Percentiles rank a stretch among this genome's conserved stretches.
These are phyloP conservation scores for Tolmerus cingulatus DNA, from an alignment of 2,888 invertebrate species.

Conservation along the genomic window DNA sequence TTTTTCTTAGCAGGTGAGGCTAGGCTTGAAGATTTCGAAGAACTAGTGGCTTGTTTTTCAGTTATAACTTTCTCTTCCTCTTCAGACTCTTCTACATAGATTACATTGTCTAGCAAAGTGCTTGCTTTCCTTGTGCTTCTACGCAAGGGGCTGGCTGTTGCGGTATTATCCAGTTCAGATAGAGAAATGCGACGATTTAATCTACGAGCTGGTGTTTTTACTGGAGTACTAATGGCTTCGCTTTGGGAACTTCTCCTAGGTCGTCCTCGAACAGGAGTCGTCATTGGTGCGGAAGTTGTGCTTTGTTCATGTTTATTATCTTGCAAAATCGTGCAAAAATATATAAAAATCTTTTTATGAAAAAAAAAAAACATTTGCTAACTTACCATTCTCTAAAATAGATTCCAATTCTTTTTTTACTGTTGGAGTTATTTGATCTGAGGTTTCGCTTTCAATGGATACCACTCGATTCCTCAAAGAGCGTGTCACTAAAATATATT, in stretches of 20 bases:
- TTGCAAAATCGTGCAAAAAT: not conserved
- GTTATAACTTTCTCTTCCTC: not conserved
- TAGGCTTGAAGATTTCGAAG: not conserved
- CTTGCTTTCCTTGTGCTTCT: conserved; percentile 8
- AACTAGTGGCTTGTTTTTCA: not conserved
- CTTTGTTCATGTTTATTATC: not conserved
- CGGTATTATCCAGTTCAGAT: not conserved
- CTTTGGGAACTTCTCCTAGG: not conserved
- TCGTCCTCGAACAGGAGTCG: not conserved
- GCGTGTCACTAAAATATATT: not conserved
- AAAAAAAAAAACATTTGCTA: not conserved
- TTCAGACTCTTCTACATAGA: not conserved
- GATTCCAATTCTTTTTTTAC: not conserved
- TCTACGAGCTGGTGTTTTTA: not conserved
- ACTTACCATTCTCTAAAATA: conserved; percentile 1
- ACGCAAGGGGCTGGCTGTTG: not conserved
- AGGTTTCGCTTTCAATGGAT: not conserved
- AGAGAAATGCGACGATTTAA: not conserved
- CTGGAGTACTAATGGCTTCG: not conserved
- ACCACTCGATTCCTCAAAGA: conserved; percentile 1
- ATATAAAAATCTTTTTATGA: not conserved
- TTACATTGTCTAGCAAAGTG: not conserved
- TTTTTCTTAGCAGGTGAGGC: not conserved
- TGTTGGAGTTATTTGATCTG: not conserved
- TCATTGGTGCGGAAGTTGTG: not conserved